Base-by-base conservation (phyloP, 1,140 invertebrate species). In the Vanessa tameamea region DNA sequence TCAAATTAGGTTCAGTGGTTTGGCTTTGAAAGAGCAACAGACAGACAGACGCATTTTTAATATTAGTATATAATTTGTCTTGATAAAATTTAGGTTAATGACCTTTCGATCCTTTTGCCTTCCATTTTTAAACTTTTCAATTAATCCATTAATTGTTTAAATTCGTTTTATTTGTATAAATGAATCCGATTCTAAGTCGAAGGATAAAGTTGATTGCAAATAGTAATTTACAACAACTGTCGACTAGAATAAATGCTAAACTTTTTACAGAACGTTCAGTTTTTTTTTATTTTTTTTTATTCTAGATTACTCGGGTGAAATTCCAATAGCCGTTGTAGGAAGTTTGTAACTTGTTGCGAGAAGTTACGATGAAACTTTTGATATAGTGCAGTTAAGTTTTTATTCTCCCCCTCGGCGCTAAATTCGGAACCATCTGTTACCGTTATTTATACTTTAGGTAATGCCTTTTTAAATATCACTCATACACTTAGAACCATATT, bases 321-420 rank as follows among this genome's bases (percentile, higher is more conserved):
- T 64, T 73, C 71, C 61, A 71, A 73, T 77, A 77, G 59, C 71
- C 47, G 26, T 61, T 73, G 64, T 67, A 47, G 43, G 43, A 77
- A 77, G 75, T 73, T 77, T 68, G 61, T 53, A 77, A 68, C 71
- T 77, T 77, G 75, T 77, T 77, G 71, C 71, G 71, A 77, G 43
- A 65, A 77, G 71, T 77, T 77, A 77, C 63, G 51, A 64, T 51
- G 61, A 26, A 77, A 77, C 75, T 77, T 77, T 73, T 77, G 75
- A 77, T 77, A 69, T 77, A 77, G 75, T 77, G 71, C 61, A 77
- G 65, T 73, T 77, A 64, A 65, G 71, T 77, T 77, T 77, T 77
- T 77, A 77, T 77, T 77, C 71, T 69, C 63, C 63, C 61, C 69
- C 26, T 59, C 72, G 53, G 61, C 47, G 71, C 51, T 77, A 69